phyloP scores from a whole-genome alignment of 2,113 vertebrate species.

The Carassius gibelio region DNA sequence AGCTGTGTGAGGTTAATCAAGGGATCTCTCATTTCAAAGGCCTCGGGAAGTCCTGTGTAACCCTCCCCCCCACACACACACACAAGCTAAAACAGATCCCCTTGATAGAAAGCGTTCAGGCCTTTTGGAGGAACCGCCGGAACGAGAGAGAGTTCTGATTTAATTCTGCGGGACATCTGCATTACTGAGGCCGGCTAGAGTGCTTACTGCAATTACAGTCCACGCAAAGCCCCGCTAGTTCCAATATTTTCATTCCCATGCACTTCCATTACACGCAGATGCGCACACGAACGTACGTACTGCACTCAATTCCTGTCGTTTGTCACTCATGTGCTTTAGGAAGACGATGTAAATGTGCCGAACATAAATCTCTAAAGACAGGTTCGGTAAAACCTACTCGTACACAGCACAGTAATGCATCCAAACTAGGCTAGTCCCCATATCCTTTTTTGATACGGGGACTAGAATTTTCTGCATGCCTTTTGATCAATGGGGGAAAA shows the following conservation, averaged over 20 bases:
- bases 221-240: conserved; percentile 9
- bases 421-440: neutral
- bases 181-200: neutral
- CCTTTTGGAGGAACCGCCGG: conserved; percentile 10
- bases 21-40: conserved; percentile 75
- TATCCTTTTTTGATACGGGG: too few relatives aligned
- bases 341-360: neutral
- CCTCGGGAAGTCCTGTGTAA: conserved; percentile 51
- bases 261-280: conserved; percentile 19
- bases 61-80: neutral
- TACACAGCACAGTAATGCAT: neutral
- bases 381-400: neutral
- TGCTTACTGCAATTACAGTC: conserved; percentile 28
- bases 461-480: neutral
- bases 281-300: neutral
- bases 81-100: conserved; percentile 55
- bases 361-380: conserved; percentile 31
- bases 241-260: neutral
- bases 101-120: conserved; percentile 18
- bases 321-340: conserved; percentile 4
- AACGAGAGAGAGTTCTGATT: conserved; percentile 4
- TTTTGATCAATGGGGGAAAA: neutral
- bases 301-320: conserved; percentile 15
- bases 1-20: conserved; percentile 73
- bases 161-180: conserved; percentile 32